phyloP scores from a whole-genome alignment of 2,888 invertebrate genomes.

The Dromius quadrimaculatus region DNA sequence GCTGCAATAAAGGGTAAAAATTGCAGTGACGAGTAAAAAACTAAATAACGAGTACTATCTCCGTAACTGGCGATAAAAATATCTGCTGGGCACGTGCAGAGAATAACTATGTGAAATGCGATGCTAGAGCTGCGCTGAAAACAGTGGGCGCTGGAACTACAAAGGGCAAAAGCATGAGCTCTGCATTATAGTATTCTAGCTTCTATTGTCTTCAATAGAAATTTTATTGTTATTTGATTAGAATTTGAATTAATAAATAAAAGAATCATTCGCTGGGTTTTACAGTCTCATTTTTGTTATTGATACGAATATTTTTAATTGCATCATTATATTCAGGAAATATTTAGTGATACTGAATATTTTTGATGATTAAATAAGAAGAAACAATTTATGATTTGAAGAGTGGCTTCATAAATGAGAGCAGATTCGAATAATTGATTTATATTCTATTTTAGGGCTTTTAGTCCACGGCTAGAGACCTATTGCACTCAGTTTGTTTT shows the following conservation, averaged over 20 bases:
- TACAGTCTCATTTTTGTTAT: too few species aligned
- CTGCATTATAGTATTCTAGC: background rate
- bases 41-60: conserved; percentile 27
- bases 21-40: conserved; percentile 33
- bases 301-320: too few species aligned
- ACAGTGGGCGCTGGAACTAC: background rate
- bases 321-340: too few species aligned
- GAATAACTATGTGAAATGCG: conserved; percentile 9
- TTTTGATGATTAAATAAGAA: too few species aligned
- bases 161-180: too few species aligned
- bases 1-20: conserved; percentile 27
- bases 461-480: too few species aligned
- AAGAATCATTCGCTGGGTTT: background rate
- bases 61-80: conserved; percentile 22
- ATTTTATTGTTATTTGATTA: conserved; percentile 31
- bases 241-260: conserved; percentile 11
- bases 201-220: conserved; percentile 16
- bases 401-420: too few species aligned
- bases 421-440: too few species aligned
- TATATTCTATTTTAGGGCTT: too few species aligned
- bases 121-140: background rate
- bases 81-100: conserved; percentile 6
- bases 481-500: too few species aligned
- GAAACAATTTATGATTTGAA: too few species aligned
- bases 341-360: too few species aligned